A percentile compares a stretch with the other conserved stretches of the same genome.
Evolutionary conservation across 2,113 vertebrate genomes (phyloP).

Genomic region (Lophochroa leadbeateri): DNA sequence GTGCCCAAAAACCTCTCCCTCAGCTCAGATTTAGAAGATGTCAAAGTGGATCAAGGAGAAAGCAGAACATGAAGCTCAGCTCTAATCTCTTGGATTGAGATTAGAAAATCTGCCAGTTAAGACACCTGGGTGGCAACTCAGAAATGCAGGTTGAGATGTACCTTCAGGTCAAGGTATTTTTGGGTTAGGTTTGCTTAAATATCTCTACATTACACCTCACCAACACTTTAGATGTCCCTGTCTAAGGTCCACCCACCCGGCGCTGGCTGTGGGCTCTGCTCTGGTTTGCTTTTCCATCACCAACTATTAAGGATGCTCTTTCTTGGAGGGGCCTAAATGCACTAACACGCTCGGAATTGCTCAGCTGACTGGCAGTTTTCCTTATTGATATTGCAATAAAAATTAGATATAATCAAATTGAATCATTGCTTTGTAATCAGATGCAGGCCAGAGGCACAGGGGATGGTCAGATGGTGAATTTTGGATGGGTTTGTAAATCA

Average conservation of each 20-base stretch:
- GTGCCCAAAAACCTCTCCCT: neutral
- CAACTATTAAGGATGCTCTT: neutral
- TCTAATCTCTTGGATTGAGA: neutral
- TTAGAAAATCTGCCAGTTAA: neutral
- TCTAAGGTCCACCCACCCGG: neutral
- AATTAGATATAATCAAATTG: neutral
- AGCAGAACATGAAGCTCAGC: neutral
- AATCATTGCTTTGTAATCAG: neutral
- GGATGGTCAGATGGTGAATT: neutral
- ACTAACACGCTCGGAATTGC: neutral
- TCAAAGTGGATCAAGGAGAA: neutral
- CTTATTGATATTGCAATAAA: neutral
- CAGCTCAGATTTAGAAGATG: neutral
- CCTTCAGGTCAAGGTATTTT: neutral
- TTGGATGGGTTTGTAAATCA: neutral
- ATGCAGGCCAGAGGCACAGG: neutral
- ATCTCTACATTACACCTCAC: neutral
- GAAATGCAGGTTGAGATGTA: neutral
- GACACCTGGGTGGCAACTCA: neutral
- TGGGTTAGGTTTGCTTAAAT: neutral
- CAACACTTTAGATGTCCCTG: accelerated
- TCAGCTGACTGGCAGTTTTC: neutral
- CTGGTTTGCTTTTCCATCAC: neutral
- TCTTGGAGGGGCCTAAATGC: neutral
- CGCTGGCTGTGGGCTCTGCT: neutral